These are phyloP conservation scores for Cyphomyrmex costatus DNA, from an alignment of 1,140 invertebrate genomes.

Conservation along the genomic window DNA sequence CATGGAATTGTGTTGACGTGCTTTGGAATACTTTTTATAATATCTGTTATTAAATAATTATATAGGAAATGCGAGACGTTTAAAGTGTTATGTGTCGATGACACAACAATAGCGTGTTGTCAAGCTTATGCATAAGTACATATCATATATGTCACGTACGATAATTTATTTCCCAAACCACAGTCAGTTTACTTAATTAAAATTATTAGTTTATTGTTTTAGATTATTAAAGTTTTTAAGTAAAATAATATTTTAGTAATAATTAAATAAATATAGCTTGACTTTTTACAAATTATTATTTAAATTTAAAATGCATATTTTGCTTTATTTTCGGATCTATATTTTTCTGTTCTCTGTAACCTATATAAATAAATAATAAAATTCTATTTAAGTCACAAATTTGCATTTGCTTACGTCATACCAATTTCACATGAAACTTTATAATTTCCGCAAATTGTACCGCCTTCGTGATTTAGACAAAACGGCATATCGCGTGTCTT, in stretches of 20 bases:
- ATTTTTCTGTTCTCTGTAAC: background rate
- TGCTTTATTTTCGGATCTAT: background rate
- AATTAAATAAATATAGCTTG: background rate
- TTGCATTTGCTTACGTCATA: background rate
- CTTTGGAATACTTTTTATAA: background rate
- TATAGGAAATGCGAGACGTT: slow-evolving; percentile 2
- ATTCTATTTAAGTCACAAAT: slow-evolving; percentile 2
- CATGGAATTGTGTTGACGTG: background rate
- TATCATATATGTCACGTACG: background rate
- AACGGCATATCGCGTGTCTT: background rate
- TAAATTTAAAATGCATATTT: background rate
- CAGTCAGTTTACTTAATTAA: background rate
- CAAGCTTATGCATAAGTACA: background rate
- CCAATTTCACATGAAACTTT: background rate
- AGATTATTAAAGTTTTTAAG: background rate
- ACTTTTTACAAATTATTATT: background rate
- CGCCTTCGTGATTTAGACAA: too few species aligned
- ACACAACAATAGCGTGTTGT: background rate
- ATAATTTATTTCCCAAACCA: background rate
- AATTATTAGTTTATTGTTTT: background rate
- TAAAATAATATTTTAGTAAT: background rate
- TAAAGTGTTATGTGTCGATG: background rate
- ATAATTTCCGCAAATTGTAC: background rate
- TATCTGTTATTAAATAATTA: background rate
- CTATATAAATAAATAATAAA: background rate